Conservation (phyloP, 2,113 vertebrate species). For the Chauna torquata region DNA sequence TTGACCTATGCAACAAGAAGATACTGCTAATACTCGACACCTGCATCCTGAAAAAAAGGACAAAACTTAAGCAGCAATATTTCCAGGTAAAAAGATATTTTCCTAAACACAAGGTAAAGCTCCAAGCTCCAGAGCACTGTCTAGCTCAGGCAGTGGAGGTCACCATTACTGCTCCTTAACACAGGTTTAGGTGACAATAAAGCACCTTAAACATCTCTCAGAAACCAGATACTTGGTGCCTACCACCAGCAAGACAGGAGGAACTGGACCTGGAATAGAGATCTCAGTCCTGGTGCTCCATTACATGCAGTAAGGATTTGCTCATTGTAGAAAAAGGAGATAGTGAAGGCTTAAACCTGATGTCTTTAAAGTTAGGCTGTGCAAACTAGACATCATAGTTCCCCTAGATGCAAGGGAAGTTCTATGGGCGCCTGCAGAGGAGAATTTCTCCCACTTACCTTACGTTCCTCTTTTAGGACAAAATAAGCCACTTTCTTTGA, state of each 20-base stretch:
- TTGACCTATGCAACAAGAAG: accelerated
- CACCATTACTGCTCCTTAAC: not conserved
- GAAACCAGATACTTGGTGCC: not conserved
- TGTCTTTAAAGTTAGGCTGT: not conserved
- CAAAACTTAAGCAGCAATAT: not conserved
- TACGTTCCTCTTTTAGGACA: not conserved
- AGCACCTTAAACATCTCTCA: not conserved
- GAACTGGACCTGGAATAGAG: not conserved
- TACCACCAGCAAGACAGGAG: not conserved
- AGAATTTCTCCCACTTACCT: not conserved
- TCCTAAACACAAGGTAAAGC: not conserved
- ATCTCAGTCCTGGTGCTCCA: not conserved
- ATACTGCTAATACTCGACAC: not conserved
- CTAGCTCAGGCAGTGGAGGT: not conserved
- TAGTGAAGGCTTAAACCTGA: not conserved
- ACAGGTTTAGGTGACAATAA: not conserved
- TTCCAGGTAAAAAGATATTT: not conserved
- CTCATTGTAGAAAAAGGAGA: not conserved
- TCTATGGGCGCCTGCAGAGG: not conserved
- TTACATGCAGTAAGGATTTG: not conserved
- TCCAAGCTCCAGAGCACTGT: not conserved
- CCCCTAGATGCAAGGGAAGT: not conserved
- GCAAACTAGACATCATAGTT: accelerated
- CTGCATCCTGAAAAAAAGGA: not conserved
- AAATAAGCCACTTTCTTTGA: not conserved